Conservation (phyloP, 2,888 invertebrate species). For the Nephrotoma flavescens region DNA sequence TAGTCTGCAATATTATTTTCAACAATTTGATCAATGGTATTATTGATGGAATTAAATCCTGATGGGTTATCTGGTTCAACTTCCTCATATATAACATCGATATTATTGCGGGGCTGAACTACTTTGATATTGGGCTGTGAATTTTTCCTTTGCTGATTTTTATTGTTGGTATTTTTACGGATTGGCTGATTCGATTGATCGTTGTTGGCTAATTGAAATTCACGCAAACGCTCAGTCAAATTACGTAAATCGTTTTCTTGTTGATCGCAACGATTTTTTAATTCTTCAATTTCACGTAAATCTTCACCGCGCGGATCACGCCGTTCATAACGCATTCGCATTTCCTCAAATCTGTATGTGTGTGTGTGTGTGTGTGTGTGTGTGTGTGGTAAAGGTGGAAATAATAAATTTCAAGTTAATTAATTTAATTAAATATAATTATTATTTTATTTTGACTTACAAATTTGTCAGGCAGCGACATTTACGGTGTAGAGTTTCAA, state of each 20-base stretch:
- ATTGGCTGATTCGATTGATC: slow-evolving; percentile 15
- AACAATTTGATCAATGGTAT: neutral
- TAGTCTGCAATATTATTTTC: neutral
- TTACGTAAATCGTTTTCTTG: slow-evolving; percentile 41
- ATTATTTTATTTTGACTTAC: slow-evolving; percentile 30
- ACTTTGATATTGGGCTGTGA: slow-evolving; percentile 17
- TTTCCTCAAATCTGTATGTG: slow-evolving; percentile 44
- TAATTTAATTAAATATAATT: neutral
- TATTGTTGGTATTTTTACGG: slow-evolving; percentile 3
- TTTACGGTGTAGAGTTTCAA: slow-evolving; percentile 40
- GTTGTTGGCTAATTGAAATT: slow-evolving; percentile 33
- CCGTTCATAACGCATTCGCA: slow-evolving; percentile 39
- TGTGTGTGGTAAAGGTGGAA: too few relatives aligned
- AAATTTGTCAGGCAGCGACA: slow-evolving; percentile 41
- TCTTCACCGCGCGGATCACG: slow-evolving; percentile 41
- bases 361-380: too few relatives aligned
- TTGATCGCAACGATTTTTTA: slow-evolving; percentile 39
- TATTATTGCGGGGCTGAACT: slow-evolving; percentile 15
- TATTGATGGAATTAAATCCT: neutral
- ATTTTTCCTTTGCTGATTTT: slow-evolving; percentile 4
- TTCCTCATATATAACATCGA: slow-evolving; percentile 33
- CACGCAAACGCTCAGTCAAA: slow-evolving; percentile 40
- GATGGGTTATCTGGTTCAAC: slow-evolving; percentile 14
- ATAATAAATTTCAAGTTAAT: neutral
- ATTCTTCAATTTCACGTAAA: slow-evolving; percentile 37